phyloP scores from a whole-genome alignment of 2,888 invertebrate genomes.

The Sphinx pinastri region DNA sequence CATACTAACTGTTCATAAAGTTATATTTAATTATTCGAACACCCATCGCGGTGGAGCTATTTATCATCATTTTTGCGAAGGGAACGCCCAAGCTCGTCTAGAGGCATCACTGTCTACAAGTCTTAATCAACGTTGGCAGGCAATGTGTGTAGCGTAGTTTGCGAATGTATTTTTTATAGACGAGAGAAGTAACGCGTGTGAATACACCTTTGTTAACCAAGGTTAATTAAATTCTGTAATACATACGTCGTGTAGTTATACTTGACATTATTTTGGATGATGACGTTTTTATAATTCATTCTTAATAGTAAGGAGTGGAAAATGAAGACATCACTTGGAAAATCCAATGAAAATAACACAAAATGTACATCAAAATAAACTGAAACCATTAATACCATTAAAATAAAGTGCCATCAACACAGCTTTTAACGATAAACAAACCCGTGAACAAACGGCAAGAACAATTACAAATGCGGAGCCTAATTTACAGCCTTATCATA shows the following conservation, averaged over 20 bases:
- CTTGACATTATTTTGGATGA: no score
- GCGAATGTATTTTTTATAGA: not conserved
- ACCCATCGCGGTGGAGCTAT: not conserved
- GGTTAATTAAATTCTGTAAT: not conserved
- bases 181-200: not conserved
- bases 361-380: no score
- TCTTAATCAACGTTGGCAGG: slow-evolving; percentile 4
- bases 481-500: slow-evolving; percentile 42
- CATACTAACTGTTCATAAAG: slow-evolving; percentile 22
- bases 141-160: not conserved
- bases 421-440: not conserved
- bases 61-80: slow-evolving; percentile 17
- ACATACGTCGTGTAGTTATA: not conserved
- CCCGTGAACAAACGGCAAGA: not conserved
- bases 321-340: no score
- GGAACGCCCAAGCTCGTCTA: slow-evolving; percentile 8
- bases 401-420: not conserved
- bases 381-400: no score
- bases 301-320: no score
- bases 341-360: no score
- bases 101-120: slow-evolving; percentile 9
- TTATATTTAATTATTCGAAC: slow-evolving; percentile 15
- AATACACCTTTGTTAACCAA: not conserved
- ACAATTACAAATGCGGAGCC: not conserved
- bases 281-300: no score